Evolutionary conservation across 2,113 vertebrate species (phyloP).

Genomic region (Periophthalmus modestus): DNA sequence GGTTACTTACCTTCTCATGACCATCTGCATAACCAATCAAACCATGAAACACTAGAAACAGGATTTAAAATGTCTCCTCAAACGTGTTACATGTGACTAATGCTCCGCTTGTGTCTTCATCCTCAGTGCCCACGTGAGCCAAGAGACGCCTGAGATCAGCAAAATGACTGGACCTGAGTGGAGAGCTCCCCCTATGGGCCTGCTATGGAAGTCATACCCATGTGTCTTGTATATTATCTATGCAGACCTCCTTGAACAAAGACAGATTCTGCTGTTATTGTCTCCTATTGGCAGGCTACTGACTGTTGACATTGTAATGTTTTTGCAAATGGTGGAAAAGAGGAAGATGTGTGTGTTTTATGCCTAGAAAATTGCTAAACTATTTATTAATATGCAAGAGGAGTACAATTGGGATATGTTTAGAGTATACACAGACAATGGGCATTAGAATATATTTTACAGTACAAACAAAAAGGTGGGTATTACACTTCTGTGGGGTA

Average conservation of each 20-base stretch:
- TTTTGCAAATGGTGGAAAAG: neutral
- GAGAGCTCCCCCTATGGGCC: neutral
- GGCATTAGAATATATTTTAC: neutral
- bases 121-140: conserved; percentile 70
- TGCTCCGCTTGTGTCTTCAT: neutral
- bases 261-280: neutral
- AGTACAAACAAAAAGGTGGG: neutral
- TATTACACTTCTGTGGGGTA: too few species aligned
- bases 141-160: conserved; percentile 8
- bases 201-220: conserved; percentile 57
- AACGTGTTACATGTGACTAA: conserved; percentile 4
- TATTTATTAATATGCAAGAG: neutral
- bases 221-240: conserved; percentile 72
- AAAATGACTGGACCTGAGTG: neutral
- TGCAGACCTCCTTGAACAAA: conserved; percentile 58
- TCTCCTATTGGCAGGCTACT: too few species aligned
- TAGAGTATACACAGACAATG: neutral
- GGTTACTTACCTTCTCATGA: neutral
- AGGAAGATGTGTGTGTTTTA: conserved; percentile 13
- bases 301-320: conserved; percentile 13
- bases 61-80: neutral
- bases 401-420: neutral
- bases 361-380: neutral
- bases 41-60: neutral
- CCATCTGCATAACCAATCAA: neutral